phyloP scores from a whole-genome alignment of 2,888 invertebrate genomes.

The Cryptus viduatorius region DNA sequence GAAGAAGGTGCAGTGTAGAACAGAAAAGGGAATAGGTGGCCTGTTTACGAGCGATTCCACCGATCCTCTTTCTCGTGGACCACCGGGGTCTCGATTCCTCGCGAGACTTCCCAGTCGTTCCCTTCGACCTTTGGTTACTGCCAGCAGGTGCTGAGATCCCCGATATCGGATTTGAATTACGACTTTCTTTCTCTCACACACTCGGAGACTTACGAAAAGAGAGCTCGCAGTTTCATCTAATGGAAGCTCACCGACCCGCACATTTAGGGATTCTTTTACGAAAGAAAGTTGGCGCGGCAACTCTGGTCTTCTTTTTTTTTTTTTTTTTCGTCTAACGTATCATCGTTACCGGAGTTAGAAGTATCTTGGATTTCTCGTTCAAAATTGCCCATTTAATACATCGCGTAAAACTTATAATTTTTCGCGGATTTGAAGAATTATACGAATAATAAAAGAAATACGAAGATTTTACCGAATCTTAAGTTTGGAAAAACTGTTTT shows the following conservation, averaged over 20 bases:
- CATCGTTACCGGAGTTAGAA: slow-evolving; percentile 33
- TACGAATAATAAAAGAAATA: background rate
- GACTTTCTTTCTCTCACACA: slow-evolving; percentile 17
- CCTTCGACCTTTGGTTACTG: slow-evolving; percentile 34
- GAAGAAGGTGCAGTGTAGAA: slow-evolving; percentile 13
- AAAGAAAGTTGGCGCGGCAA: slow-evolving; percentile 23
- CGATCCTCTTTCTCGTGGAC: slow-evolving; percentile 46
- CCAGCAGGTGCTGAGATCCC: slow-evolving; percentile 36
- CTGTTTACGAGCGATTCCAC: slow-evolving; percentile 65
- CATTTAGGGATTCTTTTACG: slow-evolving; percentile 21
- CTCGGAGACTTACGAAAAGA: slow-evolving; percentile 11
- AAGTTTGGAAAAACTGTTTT: background rate
- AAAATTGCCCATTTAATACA: background rate
- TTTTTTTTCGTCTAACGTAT: slow-evolving; percentile 20
- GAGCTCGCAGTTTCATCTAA: slow-evolving; percentile 20
- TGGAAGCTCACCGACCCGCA: slow-evolving; percentile 4
- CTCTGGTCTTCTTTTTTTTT: slow-evolving; percentile 8
- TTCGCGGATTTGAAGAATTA: background rate
- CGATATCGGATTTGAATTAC: slow-evolving; percentile 64
- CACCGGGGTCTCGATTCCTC: slow-evolving; percentile 11
- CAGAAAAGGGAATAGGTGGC: slow-evolving; percentile 25
- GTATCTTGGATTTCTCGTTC: slow-evolving; percentile 13
- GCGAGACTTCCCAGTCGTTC: background rate
- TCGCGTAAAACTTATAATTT: slow-evolving; percentile 1
- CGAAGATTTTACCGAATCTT: too few species aligned